Conservation (phyloP, 2,113 vertebrate genomes). For the Indicator maculatus region DNA sequence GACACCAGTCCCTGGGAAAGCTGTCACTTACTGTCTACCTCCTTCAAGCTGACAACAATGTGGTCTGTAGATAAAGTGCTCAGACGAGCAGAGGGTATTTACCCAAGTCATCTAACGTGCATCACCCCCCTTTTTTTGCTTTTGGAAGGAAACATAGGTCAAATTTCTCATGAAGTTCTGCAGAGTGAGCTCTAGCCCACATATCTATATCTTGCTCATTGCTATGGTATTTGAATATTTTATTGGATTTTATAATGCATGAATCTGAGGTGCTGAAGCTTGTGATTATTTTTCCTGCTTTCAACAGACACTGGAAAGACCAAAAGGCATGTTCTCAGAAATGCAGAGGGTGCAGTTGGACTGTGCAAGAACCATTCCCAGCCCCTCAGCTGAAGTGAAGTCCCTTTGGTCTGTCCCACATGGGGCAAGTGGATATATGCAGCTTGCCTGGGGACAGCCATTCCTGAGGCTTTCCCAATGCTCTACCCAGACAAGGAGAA, state of each 20-base stretch:
- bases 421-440: fast-evolving
- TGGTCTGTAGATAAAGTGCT: not conserved
- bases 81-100: not conserved
- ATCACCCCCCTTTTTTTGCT: not conserved
- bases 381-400: not conserved
- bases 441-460: fast-evolving
- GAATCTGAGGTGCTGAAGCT: not conserved
- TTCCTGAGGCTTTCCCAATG: not conserved
- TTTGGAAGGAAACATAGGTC: not conserved
- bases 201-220: not conserved
- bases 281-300: not conserved
- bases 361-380: fast-evolving
- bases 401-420: fast-evolving
- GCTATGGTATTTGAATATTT: not conserved
- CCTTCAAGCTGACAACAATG: not conserved
- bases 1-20: not conserved
- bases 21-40: not conserved
- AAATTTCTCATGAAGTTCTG: not conserved
- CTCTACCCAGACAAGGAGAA: not conserved
- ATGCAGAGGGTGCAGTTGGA: fast-evolving
- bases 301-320: not conserved
- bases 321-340: not conserved
- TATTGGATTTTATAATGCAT: not conserved
- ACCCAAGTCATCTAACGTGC: not conserved
- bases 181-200: not conserved